phyloP scores from a whole-genome alignment of 2,797 vertebrate species.

The Siniperca obscura region DNA sequence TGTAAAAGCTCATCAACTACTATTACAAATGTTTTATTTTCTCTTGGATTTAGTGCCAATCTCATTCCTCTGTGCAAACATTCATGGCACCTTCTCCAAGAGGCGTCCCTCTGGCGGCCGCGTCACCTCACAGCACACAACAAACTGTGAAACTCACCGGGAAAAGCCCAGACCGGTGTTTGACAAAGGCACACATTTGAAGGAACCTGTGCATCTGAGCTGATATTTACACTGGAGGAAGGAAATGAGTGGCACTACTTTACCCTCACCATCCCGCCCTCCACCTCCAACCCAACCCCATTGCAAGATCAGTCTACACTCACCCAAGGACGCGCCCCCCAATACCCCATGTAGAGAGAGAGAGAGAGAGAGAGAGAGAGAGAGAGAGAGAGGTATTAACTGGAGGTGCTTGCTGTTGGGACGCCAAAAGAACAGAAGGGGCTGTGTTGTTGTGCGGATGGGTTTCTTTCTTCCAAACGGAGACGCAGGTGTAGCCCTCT shows the following conservation, averaged over 20 bases:
- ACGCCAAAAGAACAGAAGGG: slow-evolving; percentile 42
- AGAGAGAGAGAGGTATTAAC: slow-evolving; percentile 58
- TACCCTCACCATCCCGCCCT: not conserved
- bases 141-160: not conserved
- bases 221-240: not conserved
- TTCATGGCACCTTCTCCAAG: not conserved
- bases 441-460: slow-evolving; percentile 45
- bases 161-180: not conserved
- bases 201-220: slow-evolving; percentile 1
- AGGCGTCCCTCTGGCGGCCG: slow-evolving; percentile 54
- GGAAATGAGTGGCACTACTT: not conserved
- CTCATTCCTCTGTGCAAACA: not conserved
- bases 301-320: slow-evolving; percentile 10
- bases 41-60: not conserved
- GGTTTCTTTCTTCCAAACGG: slow-evolving; percentile 31
- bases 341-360: slow-evolving; percentile 20
- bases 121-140: not conserved
- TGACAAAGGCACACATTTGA: slow-evolving; percentile 16
- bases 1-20: not conserved
- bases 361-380: slow-evolving; percentile 43
- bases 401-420: slow-evolving; percentile 55
- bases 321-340: slow-evolving; percentile 58
- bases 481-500: slow-evolving; percentile 72
- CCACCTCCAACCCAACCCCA: slow-evolving; percentile 28
- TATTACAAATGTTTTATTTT: not conserved